Evolutionary conservation across 2,113 vertebrate species (phyloP), one percentile per base, ranked within the genome.

Genomic region (Heterochromis multidens): DNA sequence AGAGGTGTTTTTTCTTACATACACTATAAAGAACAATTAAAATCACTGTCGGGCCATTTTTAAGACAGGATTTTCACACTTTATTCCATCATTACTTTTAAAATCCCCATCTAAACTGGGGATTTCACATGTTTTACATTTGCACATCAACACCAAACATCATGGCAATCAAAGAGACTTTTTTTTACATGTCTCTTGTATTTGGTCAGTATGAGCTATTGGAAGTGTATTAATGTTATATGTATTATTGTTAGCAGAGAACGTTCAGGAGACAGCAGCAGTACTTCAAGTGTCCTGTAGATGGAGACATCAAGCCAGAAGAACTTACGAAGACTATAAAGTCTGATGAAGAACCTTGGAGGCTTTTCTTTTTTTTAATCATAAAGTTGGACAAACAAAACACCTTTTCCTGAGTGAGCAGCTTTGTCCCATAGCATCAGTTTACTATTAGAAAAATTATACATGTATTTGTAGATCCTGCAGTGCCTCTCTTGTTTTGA

Each of bases 291-390:
- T 80, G 29, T 49, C 91, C 94, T 89, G 81, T 70, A 92, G 94
- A 89, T 91, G 94, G 92, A 2, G 80, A 82, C 91, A 89, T 49
- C 43, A 87, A 87, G 78, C 82, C 81, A 87, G 70, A 61, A 27
- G 35, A 70, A 19, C 27, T 58, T 4, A 2, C 57, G 13, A 79
- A 6, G 46, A 6, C 31, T 46, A 72, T 29, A 19, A 29, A 72
- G 14, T 72, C 23, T 70, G 23, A 4, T 70, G 65, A 46, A 46
- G 65, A 70, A 19, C 14, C 37, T 27, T 46, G 2, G 65, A 72
- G 40, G 40, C 21, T 56, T 5, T 52, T 33, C 5, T 57, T 17
- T 57, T n/a, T 25, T 13, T 37, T 7, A 10, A 14, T 79, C 33
- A 76, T 35, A 19, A 56, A 35, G 79, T 27, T 19, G 7, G n/a